Evolutionary conservation across 2,113 vertebrate genomes (phyloP).

Genomic region (Ascaphus truei): DNA sequence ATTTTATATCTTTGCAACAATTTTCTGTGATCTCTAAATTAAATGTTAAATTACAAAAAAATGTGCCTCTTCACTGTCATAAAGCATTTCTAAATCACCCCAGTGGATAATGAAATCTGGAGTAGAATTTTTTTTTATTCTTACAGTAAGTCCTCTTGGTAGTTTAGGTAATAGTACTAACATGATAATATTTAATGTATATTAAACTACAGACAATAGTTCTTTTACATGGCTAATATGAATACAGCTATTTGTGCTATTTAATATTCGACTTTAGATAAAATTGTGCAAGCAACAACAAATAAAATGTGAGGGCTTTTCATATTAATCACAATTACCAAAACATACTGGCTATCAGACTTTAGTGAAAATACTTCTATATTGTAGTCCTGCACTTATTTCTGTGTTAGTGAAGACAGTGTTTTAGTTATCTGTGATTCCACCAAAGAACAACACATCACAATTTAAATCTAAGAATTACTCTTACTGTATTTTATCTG

Average conservation of each 20-base stretch:
- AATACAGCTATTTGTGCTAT: slow-evolving; percentile 11
- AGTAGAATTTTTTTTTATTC: too few relatives aligned
- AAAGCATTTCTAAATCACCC: too few relatives aligned
- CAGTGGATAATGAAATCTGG: too few relatives aligned
- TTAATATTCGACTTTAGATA: background rate
- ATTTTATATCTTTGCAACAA: background rate
- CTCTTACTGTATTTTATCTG: too few relatives aligned
- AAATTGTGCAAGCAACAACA: too few relatives aligned
- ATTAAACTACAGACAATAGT: background rate
- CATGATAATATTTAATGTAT: background rate
- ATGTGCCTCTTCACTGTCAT: too few relatives aligned
- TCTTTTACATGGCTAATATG: background rate
- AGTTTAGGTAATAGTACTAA: background rate
- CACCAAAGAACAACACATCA: background rate
- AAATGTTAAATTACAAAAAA: too few relatives aligned
- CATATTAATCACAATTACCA: background rate
- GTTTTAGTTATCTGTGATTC: background rate
- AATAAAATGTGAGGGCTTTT: background rate
- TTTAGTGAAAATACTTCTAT: background rate
- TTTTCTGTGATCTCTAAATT: background rate
- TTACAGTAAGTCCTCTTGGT: background rate
- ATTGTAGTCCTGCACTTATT: background rate
- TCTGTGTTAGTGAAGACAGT: background rate
- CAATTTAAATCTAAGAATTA: too few relatives aligned
- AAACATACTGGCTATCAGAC: background rate